Evolutionary conservation across 2,113 vertebrate species (phyloP).

Genomic region (Asarcornis scutulata): DNA sequence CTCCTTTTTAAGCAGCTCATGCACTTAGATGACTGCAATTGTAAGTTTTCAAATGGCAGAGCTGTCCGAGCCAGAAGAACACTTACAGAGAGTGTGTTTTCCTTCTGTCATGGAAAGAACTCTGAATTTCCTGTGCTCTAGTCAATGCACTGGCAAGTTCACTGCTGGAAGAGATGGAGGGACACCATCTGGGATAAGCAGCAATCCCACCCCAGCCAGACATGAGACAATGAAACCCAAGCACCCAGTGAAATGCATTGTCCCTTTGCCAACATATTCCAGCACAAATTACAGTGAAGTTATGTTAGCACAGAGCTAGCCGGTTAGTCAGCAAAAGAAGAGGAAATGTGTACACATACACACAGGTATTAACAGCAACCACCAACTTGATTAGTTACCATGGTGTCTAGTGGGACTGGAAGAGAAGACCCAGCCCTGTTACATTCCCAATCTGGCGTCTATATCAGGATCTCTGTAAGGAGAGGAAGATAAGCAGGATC

Average conservation of each 20-base stretch:
- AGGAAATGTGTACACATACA: slow-evolving; percentile 57
- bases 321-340: slow-evolving; percentile 60
- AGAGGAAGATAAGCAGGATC: slow-evolving; percentile 76
- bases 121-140: slow-evolving; percentile 13
- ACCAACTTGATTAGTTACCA: slow-evolving; percentile 81
- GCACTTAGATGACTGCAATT: not conserved
- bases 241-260: slow-evolving; percentile 58
- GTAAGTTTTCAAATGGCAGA: not conserved
- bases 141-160: not conserved
- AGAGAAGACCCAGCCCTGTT: slow-evolving; percentile 76
- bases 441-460: slow-evolving; percentile 77
- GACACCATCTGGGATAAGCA: slow-evolving; percentile 1
- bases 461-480: slow-evolving; percentile 78
- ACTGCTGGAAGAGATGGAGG: slow-evolving; percentile 45
- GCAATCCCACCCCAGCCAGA: slow-evolving; percentile 34
- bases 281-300: slow-evolving; percentile 43
- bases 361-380: slow-evolving; percentile 55
- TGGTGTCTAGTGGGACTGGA: slow-evolving; percentile 77
- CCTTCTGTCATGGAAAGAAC: not conserved
- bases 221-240: slow-evolving; percentile 67
- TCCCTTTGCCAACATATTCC: slow-evolving; percentile 62
- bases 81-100: not conserved
- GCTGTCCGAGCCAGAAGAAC: not conserved
- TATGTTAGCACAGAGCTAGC: slow-evolving; percentile 54
- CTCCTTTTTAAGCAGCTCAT: not conserved